Evolutionary conservation across 2,113 vertebrate species (phyloP).

Genomic region (Merops nubicus): DNA sequence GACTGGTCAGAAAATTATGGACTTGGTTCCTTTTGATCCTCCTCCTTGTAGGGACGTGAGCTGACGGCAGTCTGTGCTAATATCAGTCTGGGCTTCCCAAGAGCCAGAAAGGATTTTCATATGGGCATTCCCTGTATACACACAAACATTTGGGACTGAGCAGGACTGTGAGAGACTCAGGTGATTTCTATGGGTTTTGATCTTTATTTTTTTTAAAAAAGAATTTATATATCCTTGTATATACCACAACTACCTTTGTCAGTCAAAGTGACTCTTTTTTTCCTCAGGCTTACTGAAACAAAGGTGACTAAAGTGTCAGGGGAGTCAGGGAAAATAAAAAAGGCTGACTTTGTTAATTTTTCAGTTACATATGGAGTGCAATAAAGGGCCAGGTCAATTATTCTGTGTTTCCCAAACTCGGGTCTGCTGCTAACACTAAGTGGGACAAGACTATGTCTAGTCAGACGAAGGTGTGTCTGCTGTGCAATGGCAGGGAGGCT

Average conservation of each 20-base stretch:
- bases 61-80: background rate
- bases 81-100: background rate
- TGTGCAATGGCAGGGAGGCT: background rate
- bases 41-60: background rate
- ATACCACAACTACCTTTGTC: background rate
- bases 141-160: background rate
- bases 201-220: background rate
- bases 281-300: too few relatives aligned
- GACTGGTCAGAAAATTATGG: accelerated
- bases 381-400: background rate
- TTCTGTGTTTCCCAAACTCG: background rate
- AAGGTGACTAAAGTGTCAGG: background rate
- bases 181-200: background rate
- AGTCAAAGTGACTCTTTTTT: background rate
- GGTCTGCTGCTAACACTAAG: background rate
- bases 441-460: background rate
- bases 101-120: background rate
- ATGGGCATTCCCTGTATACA: background rate
- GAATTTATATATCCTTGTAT: background rate
- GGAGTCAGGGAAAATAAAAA: accelerated
- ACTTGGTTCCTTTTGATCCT: background rate
- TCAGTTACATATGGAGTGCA: background rate
- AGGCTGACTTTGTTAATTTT: background rate
- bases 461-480: background rate
- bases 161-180: background rate